Conservation (phyloP, 1,140 invertebrate genomes). For the Plectrocnemia conspersa region DNA sequence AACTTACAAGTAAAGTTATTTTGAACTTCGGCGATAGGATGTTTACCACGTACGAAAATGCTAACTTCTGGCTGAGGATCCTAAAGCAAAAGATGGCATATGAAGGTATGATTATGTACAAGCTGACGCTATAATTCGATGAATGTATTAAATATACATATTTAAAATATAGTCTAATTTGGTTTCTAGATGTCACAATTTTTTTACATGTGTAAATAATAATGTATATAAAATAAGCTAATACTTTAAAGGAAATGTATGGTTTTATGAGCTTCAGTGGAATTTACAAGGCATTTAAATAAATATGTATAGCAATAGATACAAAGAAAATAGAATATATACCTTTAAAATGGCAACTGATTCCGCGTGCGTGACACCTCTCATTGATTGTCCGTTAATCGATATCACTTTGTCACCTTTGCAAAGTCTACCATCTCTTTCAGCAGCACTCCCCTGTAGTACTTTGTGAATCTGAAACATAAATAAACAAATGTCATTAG, state of each 20-base stretch:
- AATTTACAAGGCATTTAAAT: slow-evolving; percentile 5
- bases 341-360: slow-evolving; percentile 82
- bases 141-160: too few species aligned
- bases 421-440: slow-evolving; percentile 78
- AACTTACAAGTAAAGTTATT: slow-evolving; percentile 10
- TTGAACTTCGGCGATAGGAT: slow-evolving; percentile 13
- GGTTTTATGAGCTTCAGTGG: not conserved
- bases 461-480: slow-evolving; percentile 82
- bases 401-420: slow-evolving; percentile 83
- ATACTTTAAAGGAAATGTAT: not conserved
- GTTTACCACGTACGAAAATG: slow-evolving; percentile 27
- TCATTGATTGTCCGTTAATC: slow-evolving; percentile 80
- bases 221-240: not conserved
- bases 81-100: slow-evolving; percentile 18
- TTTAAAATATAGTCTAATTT: too few species aligned
- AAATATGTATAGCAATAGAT: slow-evolving; percentile 6
- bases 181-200: too few species aligned
- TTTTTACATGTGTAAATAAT: too few species aligned
- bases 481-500: too few species aligned
- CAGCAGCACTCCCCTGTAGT: slow-evolving; percentile 75
- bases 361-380: slow-evolving; percentile 76
- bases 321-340: slow-evolving; percentile 20
- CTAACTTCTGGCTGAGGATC: slow-evolving; percentile 32
- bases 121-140: too few species aligned
- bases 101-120: too few species aligned